Base-by-base conservation (phyloP, 2,888 invertebrate species). In the Microctonus hyperodae region DNA sequence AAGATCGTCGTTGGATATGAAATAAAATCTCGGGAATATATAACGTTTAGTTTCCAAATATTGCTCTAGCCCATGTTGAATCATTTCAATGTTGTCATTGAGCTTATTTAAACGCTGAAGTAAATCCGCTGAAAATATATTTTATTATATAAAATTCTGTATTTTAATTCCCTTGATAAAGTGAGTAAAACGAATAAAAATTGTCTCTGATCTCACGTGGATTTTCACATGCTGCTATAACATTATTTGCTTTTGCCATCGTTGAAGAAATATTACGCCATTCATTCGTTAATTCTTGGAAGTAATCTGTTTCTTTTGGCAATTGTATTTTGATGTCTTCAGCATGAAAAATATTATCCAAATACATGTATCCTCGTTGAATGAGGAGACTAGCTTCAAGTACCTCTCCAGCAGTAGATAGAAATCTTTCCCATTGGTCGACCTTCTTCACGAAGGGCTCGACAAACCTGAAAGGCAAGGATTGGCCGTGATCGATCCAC, bases 1-100 rank as follows among this genome's bases (percentile, higher is more conserved):
- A 74, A 94, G 85, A 79, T 94, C 93, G 75, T 92, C 92, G 79
- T 93, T 92, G n/a, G 92, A 92, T 71, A 93, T 88, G 79, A 93
- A 93, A 82, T 93, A 93, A 81, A 93, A 92, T 65, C 93, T 85
- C 13, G 96, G 96, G 83, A 96, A 96, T 51, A 93, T 81, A 82
- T 93, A 91, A n/a, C 96, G 87, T 80, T 96, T 96, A 0, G 92
- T 91, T 85, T 96, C 96, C 70, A 96, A 86, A 83, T 95, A 96
- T 79, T 90, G 89, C 82, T 96, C 96, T 61, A 96, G 85, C 0
- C 93, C 92, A 78, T 94, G 88, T 79, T 95, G 91, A 74, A 96
- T 93, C 37, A 87, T 85, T 80, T 96, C 96, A 70, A 96, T 85
- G 73, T 90, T 89, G 64, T 90, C 89, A 73, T 90, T 90, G 89